A percentile compares a stretch with the other conserved stretches of the same genome.
These are phyloP conservation scores for Cabera pusaria DNA, from an alignment of 2,888 invertebrate genomes.

Conservation along the genomic window DNA sequence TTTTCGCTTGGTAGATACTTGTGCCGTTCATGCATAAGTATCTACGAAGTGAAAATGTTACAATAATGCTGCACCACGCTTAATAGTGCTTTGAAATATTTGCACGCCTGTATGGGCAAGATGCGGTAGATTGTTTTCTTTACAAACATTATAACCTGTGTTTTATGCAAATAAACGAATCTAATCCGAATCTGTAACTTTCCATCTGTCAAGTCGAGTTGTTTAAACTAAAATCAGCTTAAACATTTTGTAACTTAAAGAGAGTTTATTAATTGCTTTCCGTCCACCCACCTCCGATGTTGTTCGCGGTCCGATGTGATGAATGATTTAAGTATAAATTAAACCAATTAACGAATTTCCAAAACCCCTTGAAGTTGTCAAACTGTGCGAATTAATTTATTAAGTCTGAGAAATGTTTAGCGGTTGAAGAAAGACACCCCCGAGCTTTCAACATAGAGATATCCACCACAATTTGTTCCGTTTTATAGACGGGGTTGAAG, in stretches of 20 bases:
- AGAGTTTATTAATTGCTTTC: conserved; percentile 59
- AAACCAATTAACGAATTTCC: conserved; percentile 55
- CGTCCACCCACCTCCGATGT: conserved; percentile 48
- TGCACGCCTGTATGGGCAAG: too few relatives aligned
- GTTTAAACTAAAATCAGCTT: too few relatives aligned
- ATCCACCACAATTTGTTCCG: conserved; percentile 16
- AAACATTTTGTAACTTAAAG: conserved; percentile 59
- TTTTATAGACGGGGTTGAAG: conserved; percentile 12
- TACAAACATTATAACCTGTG: too few relatives aligned
- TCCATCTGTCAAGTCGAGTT: too few relatives aligned
- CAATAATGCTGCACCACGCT: too few relatives aligned
- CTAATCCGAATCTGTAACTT: too few relatives aligned
- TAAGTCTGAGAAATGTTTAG: conserved; percentile 39
- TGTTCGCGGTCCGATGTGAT: conserved; percentile 52
- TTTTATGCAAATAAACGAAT: too few relatives aligned
- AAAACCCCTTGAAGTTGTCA: conserved; percentile 53
- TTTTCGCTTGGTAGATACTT: too few relatives aligned
- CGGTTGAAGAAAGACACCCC: conserved; percentile 14
- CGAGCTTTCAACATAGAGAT: conserved; percentile 8
- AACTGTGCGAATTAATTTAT: conserved; percentile 50
- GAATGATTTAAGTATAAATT: conserved; percentile 63
- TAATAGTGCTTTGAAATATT: too few relatives aligned
- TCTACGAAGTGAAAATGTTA: too few relatives aligned
- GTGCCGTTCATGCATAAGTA: too few relatives aligned
- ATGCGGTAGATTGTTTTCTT: too few relatives aligned